Conservation (phyloP, 2,888 invertebrate genomes). For the Drosophila robusta region DNA sequence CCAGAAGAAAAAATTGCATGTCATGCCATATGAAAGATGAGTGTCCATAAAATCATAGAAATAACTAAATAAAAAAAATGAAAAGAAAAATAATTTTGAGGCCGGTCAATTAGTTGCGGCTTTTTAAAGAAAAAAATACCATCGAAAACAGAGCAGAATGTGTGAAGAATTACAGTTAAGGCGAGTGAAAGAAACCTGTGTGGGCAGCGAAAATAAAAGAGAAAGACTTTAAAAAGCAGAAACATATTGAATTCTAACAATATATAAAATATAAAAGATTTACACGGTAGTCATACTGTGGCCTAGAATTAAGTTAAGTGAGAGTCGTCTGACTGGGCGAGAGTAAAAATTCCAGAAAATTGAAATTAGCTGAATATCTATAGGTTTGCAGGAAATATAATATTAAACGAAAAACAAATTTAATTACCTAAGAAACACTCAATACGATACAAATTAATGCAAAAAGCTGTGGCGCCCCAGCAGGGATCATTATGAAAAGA, state of each 20-base stretch:
- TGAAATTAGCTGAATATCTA: not conserved
- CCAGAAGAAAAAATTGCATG: constrained; percentile 56
- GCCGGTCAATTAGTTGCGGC: constrained; percentile 67
- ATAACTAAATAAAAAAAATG: not conserved
- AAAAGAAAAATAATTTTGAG: constrained; percentile 29
- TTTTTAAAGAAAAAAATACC: constrained; percentile 42
- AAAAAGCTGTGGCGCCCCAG: not conserved
- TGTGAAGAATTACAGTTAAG: constrained; percentile 62
- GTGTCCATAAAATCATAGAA: constrained; percentile 39
- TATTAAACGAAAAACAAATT: not conserved
- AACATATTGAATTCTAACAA: constrained; percentile 13
- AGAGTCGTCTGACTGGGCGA: not conserved
- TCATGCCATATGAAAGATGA: constrained; percentile 70
- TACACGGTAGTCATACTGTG: not conserved
- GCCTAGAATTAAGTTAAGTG: not conserved
- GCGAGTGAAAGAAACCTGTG: constrained; percentile 3
- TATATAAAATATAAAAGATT: not conserved
- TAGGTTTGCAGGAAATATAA: not conserved
- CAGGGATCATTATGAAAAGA: not conserved
- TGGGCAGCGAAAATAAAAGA: constrained; percentile 27
- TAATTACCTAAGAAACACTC: not conserved
- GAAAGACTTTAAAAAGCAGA: not conserved
- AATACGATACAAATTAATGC: not conserved
- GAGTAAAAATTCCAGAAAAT: not conserved
- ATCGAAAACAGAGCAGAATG: constrained; percentile 34